Percentiles rank a stretch among this genome's conserved stretches.
Evolutionary conservation across 2,797 vertebrate genomes (phyloP).

Genomic region (Anniella stebbinsi): DNA sequence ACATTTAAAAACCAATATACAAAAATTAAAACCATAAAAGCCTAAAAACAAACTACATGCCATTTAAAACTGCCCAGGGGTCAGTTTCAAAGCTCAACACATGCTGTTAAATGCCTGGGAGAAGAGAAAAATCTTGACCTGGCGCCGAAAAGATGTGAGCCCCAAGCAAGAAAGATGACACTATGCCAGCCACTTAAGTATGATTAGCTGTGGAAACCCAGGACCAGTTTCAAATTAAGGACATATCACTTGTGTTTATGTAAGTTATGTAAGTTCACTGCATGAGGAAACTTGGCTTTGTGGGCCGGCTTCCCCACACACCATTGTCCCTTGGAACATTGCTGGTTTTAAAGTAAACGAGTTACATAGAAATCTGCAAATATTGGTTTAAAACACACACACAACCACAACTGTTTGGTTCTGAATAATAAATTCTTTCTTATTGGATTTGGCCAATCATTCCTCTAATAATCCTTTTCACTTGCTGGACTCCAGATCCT

Average conservation of each 20-base stretch:
- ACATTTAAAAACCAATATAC: too few species aligned
- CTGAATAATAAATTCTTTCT: background rate
- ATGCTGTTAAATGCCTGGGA: too few species aligned
- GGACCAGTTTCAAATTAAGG: background rate
- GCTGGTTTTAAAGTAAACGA: background rate
- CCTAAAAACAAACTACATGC: too few species aligned
- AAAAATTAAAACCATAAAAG: too few species aligned
- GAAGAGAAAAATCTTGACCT: too few species aligned
- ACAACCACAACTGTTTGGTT: background rate
- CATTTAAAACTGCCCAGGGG: too few species aligned
- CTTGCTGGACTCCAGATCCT: background rate
- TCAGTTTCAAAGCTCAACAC: too few species aligned
- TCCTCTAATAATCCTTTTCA: background rate
- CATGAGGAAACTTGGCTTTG: background rate
- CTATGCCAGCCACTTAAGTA: too few species aligned
- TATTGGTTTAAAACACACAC: background rate
- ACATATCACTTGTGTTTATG: background rate
- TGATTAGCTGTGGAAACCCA: background rate
- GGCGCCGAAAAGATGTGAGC: too few species aligned
- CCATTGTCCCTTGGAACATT: background rate
- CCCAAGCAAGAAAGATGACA: background rate
- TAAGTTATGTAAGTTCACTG: too few species aligned
- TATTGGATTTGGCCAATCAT: background rate
- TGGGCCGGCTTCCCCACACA: too few species aligned
- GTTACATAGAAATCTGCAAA: background rate